Evolutionary conservation across 1,140 invertebrate species (phyloP), one percentile per base, ranked within the genome.

Genomic region (Bradysia coprophila): DNA sequence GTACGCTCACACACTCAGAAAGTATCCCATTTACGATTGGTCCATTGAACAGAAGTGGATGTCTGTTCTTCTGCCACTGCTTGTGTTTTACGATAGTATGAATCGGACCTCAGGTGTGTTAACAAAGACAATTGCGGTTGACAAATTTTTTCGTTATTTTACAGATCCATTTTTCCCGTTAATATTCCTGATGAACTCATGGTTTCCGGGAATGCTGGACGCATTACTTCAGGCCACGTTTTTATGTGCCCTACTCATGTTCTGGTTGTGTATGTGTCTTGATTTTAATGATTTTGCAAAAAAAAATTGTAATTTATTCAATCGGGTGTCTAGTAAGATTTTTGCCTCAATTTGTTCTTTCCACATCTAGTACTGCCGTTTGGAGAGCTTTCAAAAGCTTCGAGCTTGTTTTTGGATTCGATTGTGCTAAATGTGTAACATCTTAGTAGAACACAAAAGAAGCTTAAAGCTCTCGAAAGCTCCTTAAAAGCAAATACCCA

Each of bases 41-140:
- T 92, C 92, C 4, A 93, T 95, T 49, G 93, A 98, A 64, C 92
- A 98, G 56, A 92, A 89, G 63, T 97, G 92, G 92, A 78, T 95
- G 51, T 85, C 85, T 1, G 62, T 91, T 19, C 66, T 97, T 20
- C 65, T 97, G 45, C 88, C 90, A n/a, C 61, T 93, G 1, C 66
- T 96, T 1, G 67, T 96, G 40, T 67, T 94, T 18, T 94, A 93
- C 54, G 85, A 98, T 67, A 88, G 91, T 95, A 68, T 65, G 28
- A 31, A 43, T 42, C 32, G 43, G 36, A 42, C n/a, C n/a, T n/a
- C n/a, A n/a, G n/a, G n/a, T n/a, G n/a, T 38, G 37, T 24, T 15
- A 45, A 22, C 21, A 9, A 6, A 38, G n/a, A n/a, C n/a, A n/a
- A n/a, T n/a, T n/a, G n/a, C n/a, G n/a, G n/a, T n/a, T n/a, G n/a